Evolutionary conservation across 1,140 invertebrate genomes (phyloP).

Genomic region (Trichomalopsis sarcophagae): DNA sequence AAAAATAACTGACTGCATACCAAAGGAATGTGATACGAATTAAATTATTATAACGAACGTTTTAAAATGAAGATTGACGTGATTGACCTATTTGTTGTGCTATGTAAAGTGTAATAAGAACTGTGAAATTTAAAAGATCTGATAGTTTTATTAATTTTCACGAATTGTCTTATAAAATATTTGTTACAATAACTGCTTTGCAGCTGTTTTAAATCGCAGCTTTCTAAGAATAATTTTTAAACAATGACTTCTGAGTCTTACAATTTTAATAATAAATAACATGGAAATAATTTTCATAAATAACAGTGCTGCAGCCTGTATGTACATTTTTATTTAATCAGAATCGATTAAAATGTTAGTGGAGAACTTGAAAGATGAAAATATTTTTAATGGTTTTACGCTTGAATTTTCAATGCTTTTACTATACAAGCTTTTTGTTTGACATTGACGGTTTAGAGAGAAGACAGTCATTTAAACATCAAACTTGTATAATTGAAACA

Average conservation of each 20-base stretch:
- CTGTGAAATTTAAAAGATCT: background rate
- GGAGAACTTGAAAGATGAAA: background rate
- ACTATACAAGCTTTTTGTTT: background rate
- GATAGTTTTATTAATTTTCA: slow-evolving; percentile 6
- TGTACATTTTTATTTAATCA: background rate
- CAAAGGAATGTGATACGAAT: background rate
- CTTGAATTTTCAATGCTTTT: background rate
- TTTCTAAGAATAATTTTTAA: background rate
- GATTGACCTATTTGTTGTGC: background rate
- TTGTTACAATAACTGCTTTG: slow-evolving; percentile 9
- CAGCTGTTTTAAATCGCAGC: background rate
- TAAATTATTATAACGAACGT: background rate
- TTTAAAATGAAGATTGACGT: background rate
- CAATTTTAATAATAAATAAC: slow-evolving; percentile 1
- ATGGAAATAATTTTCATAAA: background rate
- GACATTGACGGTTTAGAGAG: background rate
- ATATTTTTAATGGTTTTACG: background rate
- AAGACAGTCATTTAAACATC: background rate
- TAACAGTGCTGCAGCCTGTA: background rate
- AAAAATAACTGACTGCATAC: background rate
- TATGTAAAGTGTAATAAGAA: background rate
- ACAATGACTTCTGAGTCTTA: background rate
- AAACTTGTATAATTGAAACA: background rate
- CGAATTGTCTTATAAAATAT: slow-evolving; percentile 9
- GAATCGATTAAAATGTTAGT: background rate